These are phyloP conservation scores for Hemicordylus capensis DNA, from an alignment of 2,113 vertebrate genomes.

Conservation along the genomic window DNA sequence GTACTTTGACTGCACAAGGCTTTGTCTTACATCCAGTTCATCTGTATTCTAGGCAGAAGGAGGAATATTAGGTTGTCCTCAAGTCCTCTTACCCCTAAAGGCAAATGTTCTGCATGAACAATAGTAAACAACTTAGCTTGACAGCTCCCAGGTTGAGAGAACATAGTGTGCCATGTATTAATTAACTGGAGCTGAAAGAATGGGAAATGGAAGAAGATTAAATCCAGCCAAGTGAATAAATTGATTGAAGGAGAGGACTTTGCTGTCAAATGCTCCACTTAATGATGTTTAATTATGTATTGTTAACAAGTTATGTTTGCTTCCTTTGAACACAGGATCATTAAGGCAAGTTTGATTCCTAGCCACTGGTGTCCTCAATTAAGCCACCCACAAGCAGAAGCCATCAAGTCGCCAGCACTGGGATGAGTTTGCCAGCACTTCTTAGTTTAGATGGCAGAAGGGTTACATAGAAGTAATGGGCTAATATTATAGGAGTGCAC, in stretches of 20 bases:
- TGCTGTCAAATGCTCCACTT: constrained; percentile 30
- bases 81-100: constrained; percentile 23
- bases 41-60: not conserved
- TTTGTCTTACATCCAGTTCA: not conserved
- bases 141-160: constrained; percentile 20
- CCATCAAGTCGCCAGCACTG: not conserved
- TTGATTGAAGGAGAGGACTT: constrained; percentile 30
- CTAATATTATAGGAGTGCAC: not conserved
- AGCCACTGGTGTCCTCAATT: constrained; percentile 1
- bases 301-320: constrained; percentile 33
- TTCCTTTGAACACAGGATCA: constrained; percentile 21
- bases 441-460: not conserved
- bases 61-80: not conserved
- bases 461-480: not conserved
- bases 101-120: constrained; percentile 16
- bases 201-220: constrained; percentile 38
- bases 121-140: constrained; percentile 13
- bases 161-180: constrained; percentile 22
- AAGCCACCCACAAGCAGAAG: not conserved
- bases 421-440: not conserved
- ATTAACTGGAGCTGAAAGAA: constrained; percentile 38
- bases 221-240: constrained; percentile 37
- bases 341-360: constrained; percentile 20
- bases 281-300: constrained; percentile 40
- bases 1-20: not conserved